Evolutionary conservation across 2,113 vertebrate genomes (phyloP).

Genomic region (Pagrus major): DNA sequence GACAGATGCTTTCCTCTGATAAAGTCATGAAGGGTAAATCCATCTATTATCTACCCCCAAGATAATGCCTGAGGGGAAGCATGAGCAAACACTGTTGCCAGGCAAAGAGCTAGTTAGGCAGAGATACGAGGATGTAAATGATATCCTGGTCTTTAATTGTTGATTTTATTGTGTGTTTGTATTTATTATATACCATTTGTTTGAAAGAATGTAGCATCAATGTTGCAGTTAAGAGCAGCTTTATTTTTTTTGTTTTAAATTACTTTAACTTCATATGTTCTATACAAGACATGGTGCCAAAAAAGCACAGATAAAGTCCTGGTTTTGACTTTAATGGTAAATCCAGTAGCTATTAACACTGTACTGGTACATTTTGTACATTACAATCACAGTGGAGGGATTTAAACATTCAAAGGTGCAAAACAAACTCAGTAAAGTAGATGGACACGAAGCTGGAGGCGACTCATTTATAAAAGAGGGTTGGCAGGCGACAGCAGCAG

Average conservation of each 20-base stretch:
- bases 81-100: constrained; percentile 32
- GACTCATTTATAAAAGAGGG: not conserved
- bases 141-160: constrained; percentile 3
- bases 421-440: not conserved
- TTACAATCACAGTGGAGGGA: constrained; percentile 4
- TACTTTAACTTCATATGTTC: not conserved
- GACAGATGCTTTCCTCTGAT: constrained; percentile 76
- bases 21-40: constrained; percentile 62
- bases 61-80: constrained; percentile 39
- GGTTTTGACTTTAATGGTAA: not conserved
- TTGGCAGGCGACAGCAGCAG: constrained; percentile 13
- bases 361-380: not conserved
- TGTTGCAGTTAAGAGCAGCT: not conserved
- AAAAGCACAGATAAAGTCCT: not conserved
- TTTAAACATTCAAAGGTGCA: constrained; percentile 4
- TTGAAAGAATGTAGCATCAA: not conserved
- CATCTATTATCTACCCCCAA: constrained; percentile 59
- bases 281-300: constrained; percentile 8
- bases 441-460: not conserved
- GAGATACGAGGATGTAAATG: constrained; percentile 14
- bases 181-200: not conserved
- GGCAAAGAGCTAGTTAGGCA: constrained; percentile 9
- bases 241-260: not conserved
- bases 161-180: not conserved
- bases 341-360: not conserved